Evolutionary conservation across 2,888 invertebrate genomes (phyloP).

Genomic region (Bimastos eiseni): DNA sequence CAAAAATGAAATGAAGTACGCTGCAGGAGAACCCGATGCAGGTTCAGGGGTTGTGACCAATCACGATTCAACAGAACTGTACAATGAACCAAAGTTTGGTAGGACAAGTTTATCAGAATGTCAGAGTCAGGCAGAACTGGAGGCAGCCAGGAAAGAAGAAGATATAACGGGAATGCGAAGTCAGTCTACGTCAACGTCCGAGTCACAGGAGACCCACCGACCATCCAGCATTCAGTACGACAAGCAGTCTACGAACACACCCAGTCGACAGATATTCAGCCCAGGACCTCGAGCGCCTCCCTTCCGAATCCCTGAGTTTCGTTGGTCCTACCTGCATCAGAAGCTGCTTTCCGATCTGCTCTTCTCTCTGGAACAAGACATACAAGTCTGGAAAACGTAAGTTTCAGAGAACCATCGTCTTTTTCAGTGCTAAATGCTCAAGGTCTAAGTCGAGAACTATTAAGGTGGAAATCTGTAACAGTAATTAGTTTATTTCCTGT

Average conservation of each 20-base stretch:
- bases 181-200: conserved; percentile 26
- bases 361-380: conserved; percentile 94
- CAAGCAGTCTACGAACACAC: conserved; percentile 79
- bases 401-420: conserved; percentile 31
- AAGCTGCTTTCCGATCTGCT: conserved; percentile 91
- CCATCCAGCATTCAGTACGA: conserved; percentile 8
- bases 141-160: conserved; percentile 32
- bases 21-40: not conserved
- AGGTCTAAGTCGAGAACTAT: not conserved
- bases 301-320: conserved; percentile 98
- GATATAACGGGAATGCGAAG: conserved; percentile 31
- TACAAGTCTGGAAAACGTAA: conserved; percentile 82
- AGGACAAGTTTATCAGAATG: conserved; percentile 24
- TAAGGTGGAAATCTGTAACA: not conserved
- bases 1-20: not conserved
- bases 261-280: conserved; percentile 63
- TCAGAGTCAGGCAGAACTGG: conserved; percentile 32
- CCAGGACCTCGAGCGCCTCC: conserved; percentile 65
- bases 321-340: conserved; percentile 99
- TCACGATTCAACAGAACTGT: not conserved
- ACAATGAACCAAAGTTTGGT: not conserved
- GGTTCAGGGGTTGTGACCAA: not conserved
- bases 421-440: not conserved
- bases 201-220: not conserved
- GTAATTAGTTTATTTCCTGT: no score